A percentile compares a stretch with the other conserved stretches of the same genome.
phyloP scores from a whole-genome alignment of 2,113 vertebrate genomes.

The Scomber scombrus region DNA sequence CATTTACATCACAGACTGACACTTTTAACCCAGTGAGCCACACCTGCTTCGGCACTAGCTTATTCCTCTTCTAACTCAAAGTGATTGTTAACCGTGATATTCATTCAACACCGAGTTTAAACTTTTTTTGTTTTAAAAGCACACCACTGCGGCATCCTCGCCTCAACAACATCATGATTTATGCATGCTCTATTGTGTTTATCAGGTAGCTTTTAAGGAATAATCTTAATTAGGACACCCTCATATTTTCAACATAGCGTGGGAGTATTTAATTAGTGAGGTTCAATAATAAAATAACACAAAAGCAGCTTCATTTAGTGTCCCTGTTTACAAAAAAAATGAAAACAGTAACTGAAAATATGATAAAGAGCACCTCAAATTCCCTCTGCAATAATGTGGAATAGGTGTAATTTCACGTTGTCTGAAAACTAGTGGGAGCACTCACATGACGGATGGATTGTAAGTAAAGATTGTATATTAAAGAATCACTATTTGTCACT shows the following conservation, averaged over 20 bases:
- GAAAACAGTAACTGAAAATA: neutral
- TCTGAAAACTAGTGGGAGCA: neutral
- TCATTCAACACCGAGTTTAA: neutral
- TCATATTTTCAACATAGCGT: neutral
- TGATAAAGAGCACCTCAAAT: neutral
- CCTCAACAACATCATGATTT: constrained; percentile 4
- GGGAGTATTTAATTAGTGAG: constrained; percentile 18
- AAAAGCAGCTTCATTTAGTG: no score
- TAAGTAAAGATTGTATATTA: neutral
- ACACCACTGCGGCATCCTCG: neutral
- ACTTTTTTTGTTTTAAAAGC: neutral
- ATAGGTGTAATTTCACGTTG: neutral
- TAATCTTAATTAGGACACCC: neutral
- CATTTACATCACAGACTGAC: neutral
- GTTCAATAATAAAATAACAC: neutral
- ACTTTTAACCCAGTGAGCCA: neutral
- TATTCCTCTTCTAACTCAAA: neutral
- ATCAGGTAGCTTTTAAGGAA: neutral
- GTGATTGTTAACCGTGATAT: neutral
- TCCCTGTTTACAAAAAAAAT: neutral
- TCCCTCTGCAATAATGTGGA: neutral
- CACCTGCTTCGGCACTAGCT: neutral
- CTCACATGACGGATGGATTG: neutral
- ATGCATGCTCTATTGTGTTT: neutral
- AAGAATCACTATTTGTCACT: no score